Conservation (phyloP, 2,113 vertebrate species). For the Dolichotis patagonum region DNA sequence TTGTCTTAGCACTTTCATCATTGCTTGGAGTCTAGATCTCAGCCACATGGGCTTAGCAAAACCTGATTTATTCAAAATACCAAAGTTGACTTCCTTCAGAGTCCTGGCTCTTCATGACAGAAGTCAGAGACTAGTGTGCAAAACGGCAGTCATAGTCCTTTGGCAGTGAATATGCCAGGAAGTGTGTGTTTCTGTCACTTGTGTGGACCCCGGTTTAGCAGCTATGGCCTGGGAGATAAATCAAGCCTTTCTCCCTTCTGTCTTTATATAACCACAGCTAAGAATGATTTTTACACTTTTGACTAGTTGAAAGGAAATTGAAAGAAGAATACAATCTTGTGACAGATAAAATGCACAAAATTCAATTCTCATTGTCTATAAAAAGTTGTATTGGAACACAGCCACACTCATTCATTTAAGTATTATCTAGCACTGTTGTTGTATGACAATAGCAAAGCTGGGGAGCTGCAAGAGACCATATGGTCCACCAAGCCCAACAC, state of each 20-base stretch:
- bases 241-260: background rate
- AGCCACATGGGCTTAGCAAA: background rate
- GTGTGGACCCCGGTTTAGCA: background rate
- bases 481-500: background rate
- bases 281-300: background rate
- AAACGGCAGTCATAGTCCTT: background rate
- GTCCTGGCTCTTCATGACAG: background rate
- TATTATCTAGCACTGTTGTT: background rate
- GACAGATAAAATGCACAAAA: background rate
- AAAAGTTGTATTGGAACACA: background rate
- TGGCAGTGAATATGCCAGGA: background rate
- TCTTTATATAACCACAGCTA: background rate
- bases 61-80: background rate
- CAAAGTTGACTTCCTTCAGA: conserved; percentile 1
- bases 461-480: background rate
- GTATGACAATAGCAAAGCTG: background rate
- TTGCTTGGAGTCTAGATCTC: background rate
- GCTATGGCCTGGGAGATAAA: background rate
- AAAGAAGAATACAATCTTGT: background rate
- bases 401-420: background rate
- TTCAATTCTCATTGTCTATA: background rate
- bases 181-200: background rate
- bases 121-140: background rate
- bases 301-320: background rate
- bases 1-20: background rate